Percentiles rank a stretch among this genome's conserved stretches.
These are phyloP conservation scores for Gobiocypris rarus DNA, from an alignment of 2,113 vertebrate species.

Conservation along the genomic window DNA sequence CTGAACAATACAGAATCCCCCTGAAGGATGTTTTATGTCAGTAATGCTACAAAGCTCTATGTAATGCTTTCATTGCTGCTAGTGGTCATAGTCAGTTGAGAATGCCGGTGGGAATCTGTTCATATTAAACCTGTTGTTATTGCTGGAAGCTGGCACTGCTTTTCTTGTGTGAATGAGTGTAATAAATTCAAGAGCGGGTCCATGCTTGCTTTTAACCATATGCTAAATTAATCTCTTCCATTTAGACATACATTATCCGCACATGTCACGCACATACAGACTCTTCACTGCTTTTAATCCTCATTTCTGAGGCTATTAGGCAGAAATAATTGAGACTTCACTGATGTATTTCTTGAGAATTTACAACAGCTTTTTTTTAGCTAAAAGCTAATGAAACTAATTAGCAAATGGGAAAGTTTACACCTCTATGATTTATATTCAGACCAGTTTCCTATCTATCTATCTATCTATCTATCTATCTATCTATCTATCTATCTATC, in stretches of 20 bases:
- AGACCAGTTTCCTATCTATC: neutral
- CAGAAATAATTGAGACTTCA: constrained; percentile 2
- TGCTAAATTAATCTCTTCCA: neutral
- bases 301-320: neutral
- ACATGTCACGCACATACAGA: neutral
- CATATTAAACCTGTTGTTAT: constrained; percentile 23
- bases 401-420: neutral
- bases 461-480: neutral
- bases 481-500: neutral
- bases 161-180: neutral
- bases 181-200: constrained; percentile 2
- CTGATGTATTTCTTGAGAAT: neutral
- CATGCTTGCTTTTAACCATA: neutral
- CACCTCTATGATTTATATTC: neutral
- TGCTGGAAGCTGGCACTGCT: neutral
- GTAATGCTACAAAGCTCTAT: neutral
- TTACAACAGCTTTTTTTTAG: neutral
- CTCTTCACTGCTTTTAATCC: neutral
- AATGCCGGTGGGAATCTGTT: neutral
- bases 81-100: neutral
- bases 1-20: neutral
- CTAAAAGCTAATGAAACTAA: neutral
- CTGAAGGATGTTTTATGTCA: neutral
- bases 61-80: neutral
- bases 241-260: neutral